phyloP scores from a whole-genome alignment of 2,888 invertebrate genomes.

The Aporophyla lueneburgensis region DNA sequence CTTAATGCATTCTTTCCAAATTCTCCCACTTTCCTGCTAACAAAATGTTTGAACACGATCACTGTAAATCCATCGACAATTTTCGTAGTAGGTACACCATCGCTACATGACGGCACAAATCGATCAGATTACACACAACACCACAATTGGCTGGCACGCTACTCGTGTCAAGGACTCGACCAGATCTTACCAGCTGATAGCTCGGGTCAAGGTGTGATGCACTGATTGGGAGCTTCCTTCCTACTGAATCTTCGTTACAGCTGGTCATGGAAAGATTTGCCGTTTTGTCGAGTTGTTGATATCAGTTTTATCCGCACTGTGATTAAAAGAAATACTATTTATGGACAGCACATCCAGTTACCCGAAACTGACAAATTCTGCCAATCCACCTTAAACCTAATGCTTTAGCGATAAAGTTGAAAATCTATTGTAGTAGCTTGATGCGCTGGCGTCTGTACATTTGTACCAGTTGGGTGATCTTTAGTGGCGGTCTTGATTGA shows the following conservation, averaged over 20 bases:
- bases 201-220: conserved; percentile 60
- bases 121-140: conserved; percentile 56
- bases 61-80: background rate
- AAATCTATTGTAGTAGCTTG: no score
- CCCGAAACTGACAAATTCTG: no score
- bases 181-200: conserved; percentile 53
- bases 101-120: conserved; percentile 34
- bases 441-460: no score
- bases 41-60: background rate
- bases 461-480: background rate
- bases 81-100: conserved; percentile 8
- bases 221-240: conserved; percentile 56
- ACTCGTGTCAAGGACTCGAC: conserved; percentile 63
- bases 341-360: no score
- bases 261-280: conserved; percentile 24
- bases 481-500: background rate
- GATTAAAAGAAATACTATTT: background rate
- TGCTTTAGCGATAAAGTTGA: no score
- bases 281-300: conserved; percentile 20
- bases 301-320: background rate
- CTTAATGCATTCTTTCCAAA: background rate
- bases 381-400: no score
- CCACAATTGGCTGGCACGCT: conserved; percentile 53
- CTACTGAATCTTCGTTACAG: conserved; percentile 35
- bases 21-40: background rate